These are phyloP conservation scores for Oryzias curvinotus DNA, from an alignment of 2,113 vertebrate genomes.

Conservation along the genomic window DNA sequence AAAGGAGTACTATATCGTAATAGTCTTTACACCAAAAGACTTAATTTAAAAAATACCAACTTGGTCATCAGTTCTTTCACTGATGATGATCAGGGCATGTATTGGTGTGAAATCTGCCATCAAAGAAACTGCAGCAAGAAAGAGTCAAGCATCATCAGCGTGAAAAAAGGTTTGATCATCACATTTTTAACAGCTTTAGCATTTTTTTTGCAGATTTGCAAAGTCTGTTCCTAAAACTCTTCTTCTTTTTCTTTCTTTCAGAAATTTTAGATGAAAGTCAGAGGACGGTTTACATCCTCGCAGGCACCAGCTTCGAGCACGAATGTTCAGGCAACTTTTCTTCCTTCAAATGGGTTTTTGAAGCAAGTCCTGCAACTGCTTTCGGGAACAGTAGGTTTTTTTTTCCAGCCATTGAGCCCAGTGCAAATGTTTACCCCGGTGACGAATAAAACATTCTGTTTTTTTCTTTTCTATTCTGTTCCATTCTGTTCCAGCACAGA, in stretches of 20 bases:
- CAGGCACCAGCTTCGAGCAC: conserved; percentile 29
- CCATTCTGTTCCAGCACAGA: background rate
- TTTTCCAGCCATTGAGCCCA: too few relatives aligned
- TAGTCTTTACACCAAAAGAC: rapidly evolving
- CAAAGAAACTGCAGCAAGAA: rapidly evolving
- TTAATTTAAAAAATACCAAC: background rate
- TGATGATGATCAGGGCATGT: conserved; percentile 51
- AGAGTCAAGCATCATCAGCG: background rate
- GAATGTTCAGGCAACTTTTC: background rate
- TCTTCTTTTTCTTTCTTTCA: background rate
- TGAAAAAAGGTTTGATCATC: conserved; percentile 44
- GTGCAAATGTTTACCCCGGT: too few relatives aligned
- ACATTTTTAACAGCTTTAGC: background rate
- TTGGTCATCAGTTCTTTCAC: conserved; percentile 44
- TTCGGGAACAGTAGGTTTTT: background rate
- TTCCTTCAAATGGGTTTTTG: conserved; percentile 34
- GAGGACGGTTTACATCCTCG: background rate
- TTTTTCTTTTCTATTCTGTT: background rate
- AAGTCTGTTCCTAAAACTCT: rapidly evolving
- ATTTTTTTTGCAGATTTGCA: background rate
- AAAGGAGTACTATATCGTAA: rapidly evolving
- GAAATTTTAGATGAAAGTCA: conserved; percentile 11
- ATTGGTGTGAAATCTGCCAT: conserved; percentile 51
- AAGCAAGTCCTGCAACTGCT: background rate
- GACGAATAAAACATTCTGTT: background rate